These are phyloP conservation scores for Porites cylindrica DNA, from an alignment of 92 coral and sea anemone species.

Conservation along the genomic window DNA sequence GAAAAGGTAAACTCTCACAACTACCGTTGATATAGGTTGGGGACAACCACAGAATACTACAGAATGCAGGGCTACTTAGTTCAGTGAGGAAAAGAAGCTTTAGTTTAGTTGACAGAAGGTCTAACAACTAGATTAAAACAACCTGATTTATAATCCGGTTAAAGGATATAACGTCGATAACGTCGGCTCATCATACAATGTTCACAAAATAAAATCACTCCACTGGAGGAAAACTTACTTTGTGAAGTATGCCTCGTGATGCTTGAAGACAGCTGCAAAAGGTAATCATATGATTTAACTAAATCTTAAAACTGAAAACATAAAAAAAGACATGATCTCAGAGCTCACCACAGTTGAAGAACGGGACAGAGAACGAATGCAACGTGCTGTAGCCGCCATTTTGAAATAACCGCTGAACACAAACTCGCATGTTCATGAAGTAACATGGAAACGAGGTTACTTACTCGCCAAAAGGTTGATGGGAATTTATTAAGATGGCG, in stretches of 20 bases:
- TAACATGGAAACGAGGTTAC: constrained; percentile 1
- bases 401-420: constrained; percentile 66
- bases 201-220: too few relatives aligned
- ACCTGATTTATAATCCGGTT: too few relatives aligned
- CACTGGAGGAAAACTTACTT: constrained; percentile 15
- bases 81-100: neutral
- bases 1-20: neutral
- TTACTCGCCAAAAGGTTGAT: constrained; percentile 22
- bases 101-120: neutral
- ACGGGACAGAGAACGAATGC: constrained; percentile 77
- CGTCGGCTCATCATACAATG: too few relatives aligned
- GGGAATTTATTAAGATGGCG: constrained; percentile 86
- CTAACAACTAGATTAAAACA: too few relatives aligned
- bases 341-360: constrained; percentile 50
- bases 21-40: neutral
- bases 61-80: too few relatives aligned
- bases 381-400: constrained; percentile 92
- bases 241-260: constrained; percentile 27
- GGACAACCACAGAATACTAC: neutral
- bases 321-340: neutral
- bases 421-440: neutral
- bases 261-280: constrained; percentile 30
- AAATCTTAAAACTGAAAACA: neutral
- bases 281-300: neutral
- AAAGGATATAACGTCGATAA: too few relatives aligned